Evolutionary conservation across 2,797 vertebrate genomes (phyloP), one percentile per base, ranked within the genome.

Genomic region (Pangasius larnaudii): DNA sequence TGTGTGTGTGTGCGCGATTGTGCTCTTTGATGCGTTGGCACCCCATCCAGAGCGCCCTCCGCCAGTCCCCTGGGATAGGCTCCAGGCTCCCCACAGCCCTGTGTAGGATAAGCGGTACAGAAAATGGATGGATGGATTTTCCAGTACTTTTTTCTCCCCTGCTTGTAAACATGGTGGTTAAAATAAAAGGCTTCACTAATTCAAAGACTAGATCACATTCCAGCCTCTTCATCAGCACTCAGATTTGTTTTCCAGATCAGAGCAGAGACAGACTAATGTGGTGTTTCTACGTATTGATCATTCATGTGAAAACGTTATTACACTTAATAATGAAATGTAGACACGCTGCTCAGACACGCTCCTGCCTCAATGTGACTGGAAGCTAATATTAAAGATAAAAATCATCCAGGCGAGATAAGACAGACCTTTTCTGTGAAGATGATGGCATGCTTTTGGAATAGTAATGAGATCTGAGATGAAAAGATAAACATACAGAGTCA

Each of bases 361-460:
- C 9, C 22, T 74, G 71, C 22, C 39, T 78, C 75, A 30, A 14
- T 53, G 27, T 77, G 74, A 77, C 24, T 77, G 49, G n/a, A 9
- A 30, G 30, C 75, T 53, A 8, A 74, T 46, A 74, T 74, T 74
- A 74, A 74, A 78, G 49, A 53, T 78, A 78, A 53, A 75, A 30
- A 78, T 78, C 75, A 78, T 30, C 74, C 27, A 30, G 46, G 27
- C 27, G 46, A n/a, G 46, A 51, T 16, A 16, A 49, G 72, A 49
- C 74, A 53, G 13, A 3, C 42, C 13, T 30, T 51, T 16, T 51
- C 24, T n/a, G 24, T 51, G 71, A 74, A 77, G 42, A n/a, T 77
- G 46, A 77, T 51, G 74, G 10, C 22, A n/a, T 19, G 74, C 46
- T 78, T 30, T 30, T 53, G n/a, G 49, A 49, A 30, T 30, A 53